Conservation (phyloP, 2,797 vertebrate genomes). For the Characodon lateralis region DNA sequence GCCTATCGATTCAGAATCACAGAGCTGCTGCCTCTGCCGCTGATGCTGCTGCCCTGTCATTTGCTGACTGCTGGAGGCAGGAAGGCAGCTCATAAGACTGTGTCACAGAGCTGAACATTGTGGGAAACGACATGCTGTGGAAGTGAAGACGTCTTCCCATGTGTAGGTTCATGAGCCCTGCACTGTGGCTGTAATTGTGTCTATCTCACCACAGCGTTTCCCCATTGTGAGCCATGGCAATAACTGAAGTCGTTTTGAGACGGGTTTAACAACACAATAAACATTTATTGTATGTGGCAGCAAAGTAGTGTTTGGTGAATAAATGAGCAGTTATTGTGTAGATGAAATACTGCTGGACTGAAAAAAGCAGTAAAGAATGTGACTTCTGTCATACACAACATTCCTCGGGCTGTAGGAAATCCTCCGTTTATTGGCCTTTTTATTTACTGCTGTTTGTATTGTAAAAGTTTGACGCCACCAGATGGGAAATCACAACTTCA, state of each 20-base stretch:
- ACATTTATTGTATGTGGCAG: constrained; percentile 54
- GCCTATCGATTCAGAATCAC: constrained; percentile 63
- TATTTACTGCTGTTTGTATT: constrained; percentile 60
- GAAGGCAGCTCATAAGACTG: constrained; percentile 19
- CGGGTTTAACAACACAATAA: constrained; percentile 46
- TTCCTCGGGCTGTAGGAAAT: constrained; percentile 39
- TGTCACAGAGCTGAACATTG: constrained; percentile 29
- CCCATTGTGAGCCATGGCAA: constrained; percentile 6
- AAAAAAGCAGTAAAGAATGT: constrained; percentile 35
- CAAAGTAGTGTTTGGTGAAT: constrained; percentile 29
- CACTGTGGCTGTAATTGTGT: neutral
- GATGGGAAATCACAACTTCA: constrained; percentile 59
- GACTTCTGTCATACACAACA: constrained; percentile 36
- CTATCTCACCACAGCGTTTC: neutral
- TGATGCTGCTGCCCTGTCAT: constrained; percentile 38
- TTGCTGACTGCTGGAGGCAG: constrained; percentile 39
- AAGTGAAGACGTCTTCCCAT: constrained; percentile 20
- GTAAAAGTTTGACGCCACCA: constrained; percentile 58
- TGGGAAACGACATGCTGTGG: constrained; percentile 10
- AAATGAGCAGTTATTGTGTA: constrained; percentile 30
- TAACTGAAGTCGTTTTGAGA: constrained; percentile 39
- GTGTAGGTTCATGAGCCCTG: constrained; percentile 21
- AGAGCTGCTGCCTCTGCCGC: constrained; percentile 25
- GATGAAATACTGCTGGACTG: constrained; percentile 21
- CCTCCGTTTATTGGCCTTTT: constrained; percentile 51